phyloP scores from a whole-genome alignment of 92 coral and sea anemone species.

The Parazoanthus atlanticus region DNA sequence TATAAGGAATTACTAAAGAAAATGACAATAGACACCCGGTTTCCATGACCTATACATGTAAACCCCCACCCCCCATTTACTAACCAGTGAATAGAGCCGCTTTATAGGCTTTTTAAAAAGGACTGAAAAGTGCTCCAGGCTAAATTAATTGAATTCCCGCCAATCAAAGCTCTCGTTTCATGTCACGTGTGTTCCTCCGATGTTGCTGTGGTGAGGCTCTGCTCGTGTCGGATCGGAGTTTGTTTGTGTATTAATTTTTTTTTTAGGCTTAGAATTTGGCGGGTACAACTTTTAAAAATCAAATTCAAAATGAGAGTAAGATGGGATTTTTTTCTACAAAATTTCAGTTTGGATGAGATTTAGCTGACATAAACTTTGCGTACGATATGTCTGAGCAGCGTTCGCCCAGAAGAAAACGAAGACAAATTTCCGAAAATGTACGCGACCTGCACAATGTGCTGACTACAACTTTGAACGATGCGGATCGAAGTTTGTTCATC shows the following conservation, averaged over 20 bases:
- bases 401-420: constrained; percentile 54
- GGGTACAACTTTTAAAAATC: neutral
- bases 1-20: too few relatives aligned
- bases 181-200: constrained; percentile 12
- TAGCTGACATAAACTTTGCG: constrained; percentile 14
- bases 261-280: neutral
- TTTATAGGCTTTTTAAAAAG: neutral
- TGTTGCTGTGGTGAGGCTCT: constrained; percentile 43
- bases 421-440: constrained; percentile 76
- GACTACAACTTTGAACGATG: constrained; percentile 65
- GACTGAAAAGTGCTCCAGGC: neutral
- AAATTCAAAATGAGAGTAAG: neutral
- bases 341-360: neutral
- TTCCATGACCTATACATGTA: too few relatives aligned
- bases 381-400: constrained; percentile 15
- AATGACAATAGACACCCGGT: too few relatives aligned
- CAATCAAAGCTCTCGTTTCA: constrained; percentile 3
- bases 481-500: constrained; percentile 79
- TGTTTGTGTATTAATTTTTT: constrained; percentile 4
- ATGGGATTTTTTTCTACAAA: neutral
- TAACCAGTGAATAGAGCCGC: too few relatives aligned
- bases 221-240: constrained; percentile 5
- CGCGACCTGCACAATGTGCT: constrained; percentile 73
- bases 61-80: too few relatives aligned
- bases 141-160: neutral